Percentiles rank a stretch among this genome's conserved stretches.
phyloP scores from a whole-genome alignment of 2,888 invertebrate genomes.

The Phymatocera aterrima region DNA sequence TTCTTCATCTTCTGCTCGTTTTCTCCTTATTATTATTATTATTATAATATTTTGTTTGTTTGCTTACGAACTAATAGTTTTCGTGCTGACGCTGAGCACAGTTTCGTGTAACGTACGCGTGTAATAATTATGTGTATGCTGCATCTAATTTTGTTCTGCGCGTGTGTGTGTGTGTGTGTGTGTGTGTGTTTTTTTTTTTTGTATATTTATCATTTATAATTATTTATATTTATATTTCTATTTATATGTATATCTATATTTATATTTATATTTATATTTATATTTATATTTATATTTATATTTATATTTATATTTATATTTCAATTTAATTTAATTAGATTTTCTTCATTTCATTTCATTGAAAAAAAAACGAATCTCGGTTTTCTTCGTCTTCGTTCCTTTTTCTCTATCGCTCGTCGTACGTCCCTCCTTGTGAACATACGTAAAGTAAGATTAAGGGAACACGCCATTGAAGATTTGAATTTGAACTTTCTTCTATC shows the following conservation, averaged over 20 bases:
- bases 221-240: too few relatives aligned
- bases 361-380: too few relatives aligned
- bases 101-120: conserved; percentile 65
- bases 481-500: too few relatives aligned
- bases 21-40: conserved; percentile 53
- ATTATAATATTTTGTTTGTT: conserved; percentile 74
- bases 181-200: conserved; percentile 47
- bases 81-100: conserved; percentile 73
- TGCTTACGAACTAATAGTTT: conserved; percentile 74
- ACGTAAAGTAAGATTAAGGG: conserved; percentile 43
- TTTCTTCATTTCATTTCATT: too few relatives aligned
- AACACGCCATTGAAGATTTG: too few relatives aligned
- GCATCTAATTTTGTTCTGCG: conserved; percentile 52
- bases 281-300: too few relatives aligned
- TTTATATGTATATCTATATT: too few relatives aligned
- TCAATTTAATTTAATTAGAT: too few relatives aligned
- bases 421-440: conserved; percentile 29
- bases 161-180: conserved; percentile 51
- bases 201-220: too few relatives aligned
- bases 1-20: conserved; percentile 47
- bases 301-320: too few relatives aligned
- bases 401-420: conserved; percentile 50
- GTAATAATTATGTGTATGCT: conserved; percentile 51
- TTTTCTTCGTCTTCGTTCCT: conserved; percentile 50
- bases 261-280: too few relatives aligned